Conservation (phyloP, 2,797 vertebrate species). For the Mus caroli region DNA sequence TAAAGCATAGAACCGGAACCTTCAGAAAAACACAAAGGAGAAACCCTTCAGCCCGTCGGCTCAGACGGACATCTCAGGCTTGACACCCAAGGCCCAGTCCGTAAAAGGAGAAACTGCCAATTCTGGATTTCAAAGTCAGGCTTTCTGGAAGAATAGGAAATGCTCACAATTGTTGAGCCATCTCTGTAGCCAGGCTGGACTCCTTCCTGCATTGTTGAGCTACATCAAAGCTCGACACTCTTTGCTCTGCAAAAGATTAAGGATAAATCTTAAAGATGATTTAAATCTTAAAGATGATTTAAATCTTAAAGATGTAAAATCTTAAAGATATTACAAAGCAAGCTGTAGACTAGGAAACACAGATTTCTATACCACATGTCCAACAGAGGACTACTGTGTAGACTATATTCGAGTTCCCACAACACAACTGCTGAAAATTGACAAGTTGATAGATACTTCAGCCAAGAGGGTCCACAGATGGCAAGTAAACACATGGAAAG, state of each 20-base stretch:
- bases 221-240: not conserved
- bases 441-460: conserved; percentile 20
- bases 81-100: not conserved
- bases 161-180: not conserved
- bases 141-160: not conserved
- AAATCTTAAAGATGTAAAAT: too few relatives aligned
- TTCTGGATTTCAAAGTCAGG: not conserved
- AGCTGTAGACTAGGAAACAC: not conserved
- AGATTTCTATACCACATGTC: conserved; percentile 10
- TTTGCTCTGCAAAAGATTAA: not conserved
- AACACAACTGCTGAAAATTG: conserved; percentile 5
- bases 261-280: not conserved
- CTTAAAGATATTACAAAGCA: conserved; percentile 1
- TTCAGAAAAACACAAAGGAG: conserved; percentile 15
- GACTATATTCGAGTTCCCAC: not conserved
- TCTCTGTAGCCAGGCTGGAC: not conserved
- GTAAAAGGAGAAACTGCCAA: not conserved
- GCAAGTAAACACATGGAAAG: not conserved
- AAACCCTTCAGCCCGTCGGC: not conserved
- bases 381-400: not conserved
- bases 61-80: not conserved
- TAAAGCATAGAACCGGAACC: not conserved
- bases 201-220: not conserved
- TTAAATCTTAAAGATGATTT: not conserved
- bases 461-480: not conserved